Percentiles rank a stretch among this genome's conserved stretches.
phyloP scores from a whole-genome alignment of 1,140 invertebrate species.

The Gryllus bimaculatus region DNA sequence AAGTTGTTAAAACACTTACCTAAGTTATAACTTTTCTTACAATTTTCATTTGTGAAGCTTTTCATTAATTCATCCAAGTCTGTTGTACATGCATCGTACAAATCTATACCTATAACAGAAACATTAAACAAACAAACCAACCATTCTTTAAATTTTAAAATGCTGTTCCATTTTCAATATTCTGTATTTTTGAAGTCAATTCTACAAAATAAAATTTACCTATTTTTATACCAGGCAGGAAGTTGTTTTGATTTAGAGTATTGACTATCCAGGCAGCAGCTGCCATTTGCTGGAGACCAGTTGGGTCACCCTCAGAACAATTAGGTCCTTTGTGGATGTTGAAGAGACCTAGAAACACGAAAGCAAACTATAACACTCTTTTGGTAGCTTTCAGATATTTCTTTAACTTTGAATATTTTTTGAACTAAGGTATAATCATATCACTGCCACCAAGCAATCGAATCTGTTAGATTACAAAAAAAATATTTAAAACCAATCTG shows the following conservation, averaged over 20 bases:
- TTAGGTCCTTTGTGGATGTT: not conserved
- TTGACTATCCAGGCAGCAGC: not conserved
- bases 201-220: not conserved
- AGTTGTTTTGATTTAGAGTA: not conserved
- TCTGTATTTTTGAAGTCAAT: not conserved
- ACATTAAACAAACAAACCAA: not conserved
- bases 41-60: not conserved
- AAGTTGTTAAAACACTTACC: not conserved
- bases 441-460: too few species aligned
- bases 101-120: not conserved
- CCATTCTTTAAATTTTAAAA: not conserved
- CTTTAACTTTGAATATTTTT: too few species aligned
- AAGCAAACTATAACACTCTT: not conserved
- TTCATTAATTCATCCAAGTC: not conserved
- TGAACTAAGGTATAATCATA: too few species aligned
- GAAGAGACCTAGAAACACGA: not conserved
- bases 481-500: too few species aligned
- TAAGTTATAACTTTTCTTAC: not conserved
- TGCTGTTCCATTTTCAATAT: not conserved
- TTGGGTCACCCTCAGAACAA: not conserved
- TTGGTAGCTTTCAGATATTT: too few species aligned
- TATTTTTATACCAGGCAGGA: not conserved
- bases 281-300: not conserved
- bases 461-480: too few species aligned
- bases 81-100: not conserved